Percentiles rank a stretch among this genome's conserved stretches.
Conservation (phyloP, 2,113 vertebrate species). For the Eurypyga helias region DNA sequence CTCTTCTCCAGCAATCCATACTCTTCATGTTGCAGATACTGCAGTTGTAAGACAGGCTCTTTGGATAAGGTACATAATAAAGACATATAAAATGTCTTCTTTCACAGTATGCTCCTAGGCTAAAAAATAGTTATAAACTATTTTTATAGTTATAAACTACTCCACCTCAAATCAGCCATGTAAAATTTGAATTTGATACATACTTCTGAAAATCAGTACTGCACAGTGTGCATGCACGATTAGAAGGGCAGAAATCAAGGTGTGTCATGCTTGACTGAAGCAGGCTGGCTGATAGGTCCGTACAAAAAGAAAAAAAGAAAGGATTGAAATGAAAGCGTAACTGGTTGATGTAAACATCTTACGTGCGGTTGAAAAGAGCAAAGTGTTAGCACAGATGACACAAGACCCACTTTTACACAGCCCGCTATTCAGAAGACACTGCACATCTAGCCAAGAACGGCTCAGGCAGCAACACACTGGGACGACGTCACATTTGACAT, state of each 20-base stretch:
- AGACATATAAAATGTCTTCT: not conserved
- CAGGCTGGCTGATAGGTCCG: not conserved
- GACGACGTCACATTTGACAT: fast-evolving
- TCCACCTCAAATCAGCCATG: not conserved
- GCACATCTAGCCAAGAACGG: not conserved
- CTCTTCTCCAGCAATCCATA: not conserved
- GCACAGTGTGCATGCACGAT: not conserved
- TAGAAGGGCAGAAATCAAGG: not conserved
- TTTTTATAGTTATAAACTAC: not conserved
- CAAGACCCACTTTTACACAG: not conserved
- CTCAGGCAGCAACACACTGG: not conserved
- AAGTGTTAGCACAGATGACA: not conserved
- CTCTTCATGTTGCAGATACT: not conserved
- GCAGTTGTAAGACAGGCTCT: not conserved
- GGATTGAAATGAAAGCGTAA: not conserved
- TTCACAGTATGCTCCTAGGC: not conserved
- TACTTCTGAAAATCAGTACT: not conserved
- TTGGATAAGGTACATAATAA: not conserved
- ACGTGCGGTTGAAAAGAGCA: not conserved
- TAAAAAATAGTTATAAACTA: not conserved
- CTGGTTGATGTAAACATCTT: not conserved
- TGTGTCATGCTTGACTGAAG: not conserved
- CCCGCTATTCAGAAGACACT: not conserved
- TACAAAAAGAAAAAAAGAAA: not conserved
- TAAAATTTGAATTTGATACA: not conserved